Percentiles rank a stretch among this genome's conserved stretches.
phyloP scores from a whole-genome alignment of 2,888 invertebrate species.

The Anarsia innoxiella region DNA sequence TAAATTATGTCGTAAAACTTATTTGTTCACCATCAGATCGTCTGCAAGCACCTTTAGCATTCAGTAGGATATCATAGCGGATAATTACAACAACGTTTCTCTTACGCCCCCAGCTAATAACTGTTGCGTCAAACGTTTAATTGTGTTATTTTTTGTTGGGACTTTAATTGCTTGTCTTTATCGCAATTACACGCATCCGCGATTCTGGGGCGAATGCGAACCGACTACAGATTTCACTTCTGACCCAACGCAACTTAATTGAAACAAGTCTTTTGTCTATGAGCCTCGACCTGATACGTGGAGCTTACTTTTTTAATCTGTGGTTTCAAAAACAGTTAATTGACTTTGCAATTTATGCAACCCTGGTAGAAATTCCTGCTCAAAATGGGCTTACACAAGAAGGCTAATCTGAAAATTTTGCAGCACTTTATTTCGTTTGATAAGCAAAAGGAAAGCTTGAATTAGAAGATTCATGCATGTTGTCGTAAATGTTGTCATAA shows the following conservation, averaged over 20 bases:
- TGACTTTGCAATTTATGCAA: no score
- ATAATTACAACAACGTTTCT: constrained; percentile 27
- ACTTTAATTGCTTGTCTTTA: constrained; percentile 59
- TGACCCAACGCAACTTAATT: constrained; percentile 57
- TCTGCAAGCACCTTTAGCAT: neutral
- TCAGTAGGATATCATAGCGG: constrained; percentile 24
- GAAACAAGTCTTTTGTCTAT: constrained; percentile 36
- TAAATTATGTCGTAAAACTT: no score
- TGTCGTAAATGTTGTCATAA: no score
- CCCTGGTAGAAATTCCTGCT: no score
- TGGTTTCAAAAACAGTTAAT: no score
- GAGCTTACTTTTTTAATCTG: constrained; percentile 3
- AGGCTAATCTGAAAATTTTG: no score
- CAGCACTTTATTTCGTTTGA: no score
- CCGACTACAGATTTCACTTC: constrained; percentile 60
- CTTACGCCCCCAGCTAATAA: constrained; percentile 39
- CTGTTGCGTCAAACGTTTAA: constrained; percentile 40
- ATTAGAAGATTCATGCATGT: no score
- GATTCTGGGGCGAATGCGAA: constrained; percentile 52
- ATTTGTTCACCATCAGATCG: no score
- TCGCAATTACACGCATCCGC: constrained; percentile 70
- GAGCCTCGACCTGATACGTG: constrained; percentile 30
- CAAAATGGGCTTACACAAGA: no score
- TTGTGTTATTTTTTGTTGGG: constrained; percentile 18
- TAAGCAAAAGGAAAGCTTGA: no score